Base-by-base conservation (phyloP, 2,888 invertebrate species). In the Meandrusa payeni region DNA sequence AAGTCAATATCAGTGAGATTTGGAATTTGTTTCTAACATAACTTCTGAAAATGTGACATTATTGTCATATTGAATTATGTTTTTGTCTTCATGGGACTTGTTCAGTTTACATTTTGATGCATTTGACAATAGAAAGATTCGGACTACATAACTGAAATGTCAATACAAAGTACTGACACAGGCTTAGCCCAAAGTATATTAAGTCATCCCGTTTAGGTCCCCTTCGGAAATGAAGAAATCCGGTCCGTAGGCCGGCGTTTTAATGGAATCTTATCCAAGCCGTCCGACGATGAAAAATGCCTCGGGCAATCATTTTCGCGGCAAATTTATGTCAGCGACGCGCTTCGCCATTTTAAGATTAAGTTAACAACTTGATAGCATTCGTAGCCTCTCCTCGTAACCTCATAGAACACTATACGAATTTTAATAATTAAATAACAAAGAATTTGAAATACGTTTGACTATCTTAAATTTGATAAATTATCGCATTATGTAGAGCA, bases 161-260 rank as follows among this genome's bases (percentile, higher is more conserved):
- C 41, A 36, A 46, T 46, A 46, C 39, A 36, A 24, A 22, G 19
- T 17, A 28, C 42, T 33, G 43, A 42, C 31, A 31, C 29, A 15
- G 12, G 11, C 11, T 20, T 6, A 17, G 32, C 10, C 23, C 3
- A 6, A 11, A 54, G 48, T 49, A 47, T 50, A 50, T 50, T 50
- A 56, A 48, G 41, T 43, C 41, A 36, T 42, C 46, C 28, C 51
- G 54, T 51, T 56, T 47, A 54, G 60, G 61, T 58, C 61, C 59
- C 59, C 54, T 60, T 61, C 77, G 78, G 77, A 79, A 78, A 78
- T 79, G 74, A 77, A 76, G 65, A 67, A 66, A 73, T 78, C 78
- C 78, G 75, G 73, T 59, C 62, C 48, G 48, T 49, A 53, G 63
- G 55, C 51, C 52, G 55, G 57, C 52, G 51, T 58, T 59, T 64